phyloP scores from a whole-genome alignment of 2,797 vertebrate genomes.

The Melanotaenia trifasciata region DNA sequence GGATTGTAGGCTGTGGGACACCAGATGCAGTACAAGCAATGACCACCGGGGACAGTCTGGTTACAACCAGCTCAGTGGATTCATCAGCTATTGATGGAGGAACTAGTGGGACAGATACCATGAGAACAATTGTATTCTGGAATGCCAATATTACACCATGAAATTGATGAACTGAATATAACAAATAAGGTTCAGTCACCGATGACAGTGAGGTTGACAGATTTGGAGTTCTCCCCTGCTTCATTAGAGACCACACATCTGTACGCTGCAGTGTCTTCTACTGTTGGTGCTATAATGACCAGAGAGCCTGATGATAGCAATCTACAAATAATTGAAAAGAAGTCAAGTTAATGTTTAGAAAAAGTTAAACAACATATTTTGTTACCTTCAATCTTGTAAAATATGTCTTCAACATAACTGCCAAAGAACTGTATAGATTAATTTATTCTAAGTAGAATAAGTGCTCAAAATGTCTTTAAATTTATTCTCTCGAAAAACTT shows the following conservation, averaged over 20 bases:
- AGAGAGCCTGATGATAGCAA: conserved; percentile 95
- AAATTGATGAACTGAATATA: not conserved
- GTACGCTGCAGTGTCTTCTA: conserved; percentile 93
- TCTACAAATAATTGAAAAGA: conserved; percentile 71
- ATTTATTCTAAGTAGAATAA: not conserved
- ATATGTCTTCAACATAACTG: not conserved
- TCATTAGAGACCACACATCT: conserved; percentile 90
- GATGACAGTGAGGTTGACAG: conserved; percentile 89
- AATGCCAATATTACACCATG: not conserved
- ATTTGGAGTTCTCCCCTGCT: conserved; percentile 88
- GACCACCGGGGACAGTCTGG: conserved; percentile 86
- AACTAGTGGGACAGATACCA: conserved; percentile 77
- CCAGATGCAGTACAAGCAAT: conserved; percentile 92
- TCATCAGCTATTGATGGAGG: conserved; percentile 97
- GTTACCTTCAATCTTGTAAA: not conserved
- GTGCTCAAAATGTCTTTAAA: not conserved
- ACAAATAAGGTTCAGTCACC: conserved; percentile 74
- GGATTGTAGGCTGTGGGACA: conserved; percentile 88
- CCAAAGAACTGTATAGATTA: not conserved
- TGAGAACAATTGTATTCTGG: not conserved
- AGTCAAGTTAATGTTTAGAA: not conserved
- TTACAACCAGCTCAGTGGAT: conserved; percentile 89
- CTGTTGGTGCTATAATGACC: conserved; percentile 91
- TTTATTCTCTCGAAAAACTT: not conserved
- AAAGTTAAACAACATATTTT: no score